Conservation (phyloP, 2,888 invertebrate genomes). For the Eristalis arbustorum region DNA sequence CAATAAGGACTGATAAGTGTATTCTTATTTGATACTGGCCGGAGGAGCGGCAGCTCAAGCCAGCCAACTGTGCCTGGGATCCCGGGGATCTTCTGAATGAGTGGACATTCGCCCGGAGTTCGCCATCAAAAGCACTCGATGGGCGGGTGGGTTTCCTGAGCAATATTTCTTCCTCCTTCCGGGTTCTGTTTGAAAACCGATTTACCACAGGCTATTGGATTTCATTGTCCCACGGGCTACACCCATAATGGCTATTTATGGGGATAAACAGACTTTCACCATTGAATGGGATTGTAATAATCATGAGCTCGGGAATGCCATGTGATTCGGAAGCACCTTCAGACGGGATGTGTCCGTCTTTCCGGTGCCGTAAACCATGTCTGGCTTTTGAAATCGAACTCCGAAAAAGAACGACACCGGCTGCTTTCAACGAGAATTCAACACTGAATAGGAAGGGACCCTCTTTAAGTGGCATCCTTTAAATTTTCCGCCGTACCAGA, state of each 20-base stretch:
- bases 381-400: background rate
- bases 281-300: conserved; percentile 32
- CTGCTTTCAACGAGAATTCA: background rate
- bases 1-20: conserved; percentile 3
- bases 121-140: background rate
- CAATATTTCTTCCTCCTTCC: conserved; percentile 18
- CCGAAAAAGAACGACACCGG: background rate
- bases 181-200: conserved; percentile 22
- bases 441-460: no score
- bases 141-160: background rate
- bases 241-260: conserved; percentile 20
- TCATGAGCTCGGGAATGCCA: conserved; percentile 4
- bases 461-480: no score
- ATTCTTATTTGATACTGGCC: conserved; percentile 10
- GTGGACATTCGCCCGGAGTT: background rate
- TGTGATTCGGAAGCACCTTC: background rate
- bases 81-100: conserved; percentile 22
- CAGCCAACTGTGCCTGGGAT: conserved; percentile 15
- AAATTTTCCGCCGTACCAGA: no score
- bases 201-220: conserved; percentile 48
- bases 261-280: conserved; percentile 21
- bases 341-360: background rate
- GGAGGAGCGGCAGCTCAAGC: background rate
- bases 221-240: conserved; percentile 32
- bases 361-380: background rate